Evolutionary conservation across 53 echinoderm and acorn worm species (phyloP).

Genomic region (Patiria pectinifera): DNA sequence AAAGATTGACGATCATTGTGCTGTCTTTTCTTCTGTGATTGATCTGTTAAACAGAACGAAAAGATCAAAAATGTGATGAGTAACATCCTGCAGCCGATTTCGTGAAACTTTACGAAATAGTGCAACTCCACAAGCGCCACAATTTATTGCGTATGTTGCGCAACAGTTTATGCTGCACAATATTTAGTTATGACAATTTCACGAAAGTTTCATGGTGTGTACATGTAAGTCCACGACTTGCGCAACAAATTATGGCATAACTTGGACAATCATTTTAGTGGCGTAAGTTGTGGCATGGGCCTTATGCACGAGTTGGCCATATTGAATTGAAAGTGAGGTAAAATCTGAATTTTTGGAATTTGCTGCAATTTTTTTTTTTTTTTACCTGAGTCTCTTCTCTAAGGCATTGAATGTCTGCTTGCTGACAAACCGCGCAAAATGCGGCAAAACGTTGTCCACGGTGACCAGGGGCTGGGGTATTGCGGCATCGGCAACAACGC

Average conservation of each 20-base stretch:
- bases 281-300: too few relatives aligned
- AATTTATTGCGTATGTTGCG: too few relatives aligned
- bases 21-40: constrained; percentile 36
- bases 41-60: background rate
- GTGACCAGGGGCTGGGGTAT: constrained; percentile 69
- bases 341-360: background rate
- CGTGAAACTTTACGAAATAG: too few relatives aligned
- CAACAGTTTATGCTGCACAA: too few relatives aligned
- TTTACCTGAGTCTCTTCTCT: constrained; percentile 83
- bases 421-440: constrained; percentile 94
- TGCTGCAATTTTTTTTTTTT: background rate
- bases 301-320: too few relatives aligned
- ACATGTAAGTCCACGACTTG: too few relatives aligned
- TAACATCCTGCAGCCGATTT: too few relatives aligned
- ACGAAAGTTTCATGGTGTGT: background rate
- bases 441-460: constrained; percentile 77
- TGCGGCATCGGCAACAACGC: constrained; percentile 68
- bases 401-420: constrained; percentile 90
- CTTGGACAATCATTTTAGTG: too few relatives aligned
- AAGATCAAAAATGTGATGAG: background rate
- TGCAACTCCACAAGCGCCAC: too few relatives aligned
- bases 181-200: too few relatives aligned
- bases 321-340: too few relatives aligned
- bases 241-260: too few relatives aligned
- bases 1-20: background rate